Evolutionary conservation across 2,888 invertebrate species (phyloP).

Genomic region (Pristionchus arcanus): DNA sequence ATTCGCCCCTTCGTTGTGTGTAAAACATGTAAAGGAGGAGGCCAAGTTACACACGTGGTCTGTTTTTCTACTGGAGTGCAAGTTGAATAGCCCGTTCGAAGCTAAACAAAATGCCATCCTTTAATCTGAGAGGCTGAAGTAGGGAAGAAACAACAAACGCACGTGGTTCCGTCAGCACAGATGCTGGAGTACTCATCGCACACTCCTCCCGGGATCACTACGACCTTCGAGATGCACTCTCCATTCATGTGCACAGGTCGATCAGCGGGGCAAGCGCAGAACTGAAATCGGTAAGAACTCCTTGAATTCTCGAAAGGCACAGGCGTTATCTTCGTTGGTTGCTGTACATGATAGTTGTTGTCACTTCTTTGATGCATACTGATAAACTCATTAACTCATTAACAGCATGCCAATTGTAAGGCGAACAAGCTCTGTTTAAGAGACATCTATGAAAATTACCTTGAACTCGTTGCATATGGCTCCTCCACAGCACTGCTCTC

Average conservation of each 20-base stretch:
- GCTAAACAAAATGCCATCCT: too few relatives aligned
- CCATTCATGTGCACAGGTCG: constrained; percentile 70
- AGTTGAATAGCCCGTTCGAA: too few relatives aligned
- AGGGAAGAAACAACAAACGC: too few relatives aligned
- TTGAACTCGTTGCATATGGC: constrained; percentile 57
- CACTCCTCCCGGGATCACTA: constrained; percentile 65
- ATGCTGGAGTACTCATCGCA: constrained; percentile 63
- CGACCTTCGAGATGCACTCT: constrained; percentile 63
- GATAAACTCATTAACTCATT: too few relatives aligned
- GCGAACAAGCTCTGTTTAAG: too few relatives aligned
- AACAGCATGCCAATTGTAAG: too few relatives aligned
- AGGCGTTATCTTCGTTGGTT: too few relatives aligned
- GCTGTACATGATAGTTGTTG: too few relatives aligned
- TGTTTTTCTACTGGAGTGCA: too few relatives aligned
- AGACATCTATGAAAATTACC: constrained; percentile 4
- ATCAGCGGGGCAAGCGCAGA: constrained; percentile 73
- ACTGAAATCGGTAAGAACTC: constrained; percentile 60
- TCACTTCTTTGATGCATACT: too few relatives aligned
- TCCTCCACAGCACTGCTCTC: constrained; percentile 55
- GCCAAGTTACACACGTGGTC: too few relatives aligned
- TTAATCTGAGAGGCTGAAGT: too few relatives aligned
- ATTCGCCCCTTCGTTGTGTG: not conserved
- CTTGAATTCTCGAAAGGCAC: not conserved
- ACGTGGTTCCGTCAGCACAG: constrained; percentile 66
- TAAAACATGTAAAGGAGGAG: not conserved